Base-by-base conservation (phyloP, 2,888 invertebrate genomes). In the Dioctria rufipes region DNA sequence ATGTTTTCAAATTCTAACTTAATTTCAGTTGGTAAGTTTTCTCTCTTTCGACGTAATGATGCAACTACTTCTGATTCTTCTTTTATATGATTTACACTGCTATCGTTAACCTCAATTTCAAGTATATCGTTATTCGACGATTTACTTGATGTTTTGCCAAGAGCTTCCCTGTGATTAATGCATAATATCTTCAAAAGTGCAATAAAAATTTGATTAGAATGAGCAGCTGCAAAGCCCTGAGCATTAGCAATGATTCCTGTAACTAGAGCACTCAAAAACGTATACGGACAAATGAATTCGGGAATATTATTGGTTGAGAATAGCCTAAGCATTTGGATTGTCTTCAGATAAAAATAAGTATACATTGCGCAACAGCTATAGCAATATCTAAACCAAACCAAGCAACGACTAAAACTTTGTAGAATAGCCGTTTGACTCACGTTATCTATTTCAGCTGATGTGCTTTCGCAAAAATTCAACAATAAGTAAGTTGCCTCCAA, bases 331-430 rank as follows among this genome's bases (percentile, higher is more conserved):
- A 80, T 88, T 86, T 0, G 90, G 88, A 87, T 95, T 95, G 83
- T 94, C 93, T 88, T 95, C 95, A 0, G 93, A 91, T 60, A 25
- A 94, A 91, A 4, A 94, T 93, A 85, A 94, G 90, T 5, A 95
- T 87, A 85, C 93, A 94, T 85, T 94, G 94, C 60, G 93, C 91
- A 82, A 91, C 90, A 25, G 91, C 90, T 83, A 90, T 90, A 3
- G 91, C 89, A 80, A 92, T 90, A 58, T 92, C 91, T 75, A 88
- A 86, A 1, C 92, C 92, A 86, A 92, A 93, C 91, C 78, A 95
- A 86, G 85, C 92, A 93, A 83, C 91, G 90, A 3, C 91, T 89
- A 37, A 95, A 86, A 81, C 92, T 89, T 37, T 91, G 90, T n/a
- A 93, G 86, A 73, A 94, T 89, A 85, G 91, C 90, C 81, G 93